Evolutionary conservation across 2,797 vertebrate species (phyloP).

Genomic region (Furcifer pardalis): DNA sequence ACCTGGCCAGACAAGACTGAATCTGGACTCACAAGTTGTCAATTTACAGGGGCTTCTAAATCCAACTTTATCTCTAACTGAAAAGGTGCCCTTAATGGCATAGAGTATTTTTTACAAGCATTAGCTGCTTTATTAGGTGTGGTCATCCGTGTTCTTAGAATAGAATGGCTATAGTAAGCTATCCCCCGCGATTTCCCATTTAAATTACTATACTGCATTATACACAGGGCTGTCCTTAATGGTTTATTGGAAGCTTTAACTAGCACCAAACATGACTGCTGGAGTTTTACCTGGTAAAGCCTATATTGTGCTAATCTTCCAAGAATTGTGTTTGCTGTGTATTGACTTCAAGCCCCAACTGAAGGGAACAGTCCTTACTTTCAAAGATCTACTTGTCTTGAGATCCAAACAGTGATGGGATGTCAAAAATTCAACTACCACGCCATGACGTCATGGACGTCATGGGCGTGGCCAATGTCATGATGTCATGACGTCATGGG

Average conservation of each 20-base stretch:
- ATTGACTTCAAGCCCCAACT: not conserved
- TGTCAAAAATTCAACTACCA: too few relatives aligned
- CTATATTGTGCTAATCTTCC: not conserved
- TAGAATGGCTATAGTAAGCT: not conserved
- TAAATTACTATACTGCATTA: not conserved
- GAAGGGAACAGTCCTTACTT: not conserved
- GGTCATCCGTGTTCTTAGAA: not conserved
- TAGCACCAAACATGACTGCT: not conserved
- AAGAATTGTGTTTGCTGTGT: not conserved
- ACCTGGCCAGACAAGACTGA: too few relatives aligned
- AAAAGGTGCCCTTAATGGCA: not conserved
- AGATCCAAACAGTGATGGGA: not conserved
- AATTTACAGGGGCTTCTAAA: not conserved
- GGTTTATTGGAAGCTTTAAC: not conserved
- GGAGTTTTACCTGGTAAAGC: not conserved
- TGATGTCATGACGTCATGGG: too few relatives aligned
- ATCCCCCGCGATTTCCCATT: not conserved
- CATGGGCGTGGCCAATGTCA: too few relatives aligned
- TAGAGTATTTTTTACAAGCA: not conserved
- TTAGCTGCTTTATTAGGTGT: not conserved
- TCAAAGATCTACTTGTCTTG: not conserved
- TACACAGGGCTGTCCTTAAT: not conserved
- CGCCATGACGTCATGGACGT: too few relatives aligned
- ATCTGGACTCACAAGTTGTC: not conserved
- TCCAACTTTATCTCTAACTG: not conserved